Base-by-base conservation (phyloP, 2,888 invertebrate species). In the Taphrorychus bicolor region DNA sequence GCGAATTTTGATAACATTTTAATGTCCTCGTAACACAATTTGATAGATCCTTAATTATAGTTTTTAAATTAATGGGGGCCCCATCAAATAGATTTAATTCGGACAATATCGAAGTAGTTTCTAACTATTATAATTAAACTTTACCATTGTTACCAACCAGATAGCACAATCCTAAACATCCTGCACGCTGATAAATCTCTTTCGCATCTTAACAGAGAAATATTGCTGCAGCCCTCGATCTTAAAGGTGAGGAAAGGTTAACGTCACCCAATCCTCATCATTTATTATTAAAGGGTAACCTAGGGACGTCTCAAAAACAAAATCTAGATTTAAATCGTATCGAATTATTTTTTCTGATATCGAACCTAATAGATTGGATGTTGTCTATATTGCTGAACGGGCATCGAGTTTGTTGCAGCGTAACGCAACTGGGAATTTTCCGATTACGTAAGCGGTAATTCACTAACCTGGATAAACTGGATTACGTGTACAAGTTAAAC, bases 161-260 rank as follows among this genome's bases (percentile, higher is more conserved):
- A 32, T 32, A 32, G 32, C 32, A 3, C 32, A 32, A 32, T 32
- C 32, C 32, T 11, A 11, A 32, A 32, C 32, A 32, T 32, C 9
- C 45, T 45, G 14, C 5, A n/a, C 5, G 17, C 45, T 45, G 45
- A 45, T 45, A 45, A 45, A 45, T 45, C 17, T 45, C 14, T 45
- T 45, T 45, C 17, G 9, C 45, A 14, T 16, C 16, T 45, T 45
- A 14, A 45, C 14, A 45, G 17, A 45, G 45, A 45, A 45, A 45
- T 45, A 45, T 45, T 5, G 17, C 45, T 45, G 7, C 45, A 45
- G 45, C 14, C 45, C 17, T 45, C 45, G 45, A 32, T 45, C 45
- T 45, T 45, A 45, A 16, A 45, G 45, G 45, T 45, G 45, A 45
- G 16, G 45, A 5, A 45, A 17, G 45, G 45, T 45, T 45, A 45